Evolutionary conservation across 1,140 invertebrate genomes (phyloP), one percentile per base, ranked within the genome.

Genomic region (Apis florea): DNA sequence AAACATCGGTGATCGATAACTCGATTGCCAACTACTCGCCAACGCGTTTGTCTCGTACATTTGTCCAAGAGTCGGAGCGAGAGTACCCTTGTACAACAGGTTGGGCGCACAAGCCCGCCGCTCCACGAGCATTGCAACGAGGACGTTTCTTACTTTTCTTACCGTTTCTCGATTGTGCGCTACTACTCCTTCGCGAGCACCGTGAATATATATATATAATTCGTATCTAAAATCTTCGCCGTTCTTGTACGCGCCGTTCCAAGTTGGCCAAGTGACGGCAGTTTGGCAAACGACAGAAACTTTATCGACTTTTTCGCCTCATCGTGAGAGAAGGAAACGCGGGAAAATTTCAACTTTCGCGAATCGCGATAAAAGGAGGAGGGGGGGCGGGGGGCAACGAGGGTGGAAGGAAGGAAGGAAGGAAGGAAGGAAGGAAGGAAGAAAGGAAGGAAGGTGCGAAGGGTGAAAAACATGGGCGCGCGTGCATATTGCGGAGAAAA

Each of bases 401-500:
- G n/a, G n/a, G n/a, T n/a, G 31, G 31, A 31, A 31, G 31, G 31
- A 40, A 17, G 56, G 21, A 26, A 1, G 19, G 49, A 1, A 8
- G 12, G 11, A 6, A 6, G 11, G 40, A 59, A 13, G 19, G 21
- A 40, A 17, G 56, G n/a, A 26, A 1, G 19, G 49, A 6, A 8
- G 40, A 26, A 56, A 6, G 11, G 40, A 26, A 56, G 17, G 19
- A 12, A 19, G 12, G 53, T 13, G 40, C 9, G 49, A 56, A 64
- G 53, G 49, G 73, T 72, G 80, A 76, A 85, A 83, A 85, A 82
- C 85, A 61, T 59, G 67, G 58, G 47, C 24, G 51, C 83, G 82
- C 85, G 71, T 86, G 81, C 79, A 88, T 89, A 86, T 89, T 87
- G 82, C 79, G 80, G 79, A 66, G 85, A 88, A 90, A 90, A 90